Evolutionary conservation across 2,113 vertebrate species (phyloP).

Genomic region (Melospiza melodia): DNA sequence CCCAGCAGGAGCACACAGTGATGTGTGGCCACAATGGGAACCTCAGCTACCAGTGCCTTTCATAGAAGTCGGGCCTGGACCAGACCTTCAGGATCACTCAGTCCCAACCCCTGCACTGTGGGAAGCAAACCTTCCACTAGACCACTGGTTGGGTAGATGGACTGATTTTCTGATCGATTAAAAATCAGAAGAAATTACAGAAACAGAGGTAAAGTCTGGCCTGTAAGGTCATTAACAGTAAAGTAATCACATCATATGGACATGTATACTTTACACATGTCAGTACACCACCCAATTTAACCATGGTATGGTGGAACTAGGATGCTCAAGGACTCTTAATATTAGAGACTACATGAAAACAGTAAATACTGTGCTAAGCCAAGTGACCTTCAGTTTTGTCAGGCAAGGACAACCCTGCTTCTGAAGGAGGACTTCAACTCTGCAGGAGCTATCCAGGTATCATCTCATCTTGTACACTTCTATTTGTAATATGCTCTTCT

Average conservation of each 20-base stretch:
- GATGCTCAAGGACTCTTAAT: neutral
- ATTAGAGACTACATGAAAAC: neutral
- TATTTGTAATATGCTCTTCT: neutral
- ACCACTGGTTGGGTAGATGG: neutral
- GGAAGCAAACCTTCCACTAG: neutral
- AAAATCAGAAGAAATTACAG: neutral
- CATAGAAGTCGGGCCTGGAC: fast-evolving
- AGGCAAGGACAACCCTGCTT: neutral
- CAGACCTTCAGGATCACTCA: neutral
- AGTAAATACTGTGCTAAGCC: neutral
- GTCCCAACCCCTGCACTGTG: too few relatives aligned
- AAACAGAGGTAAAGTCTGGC: neutral
- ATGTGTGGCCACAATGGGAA: neutral
- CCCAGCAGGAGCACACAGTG: neutral
- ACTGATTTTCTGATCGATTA: neutral
- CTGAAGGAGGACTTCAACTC: neutral
- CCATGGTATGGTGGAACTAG: neutral
- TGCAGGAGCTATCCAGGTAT: neutral
- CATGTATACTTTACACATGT: neutral
- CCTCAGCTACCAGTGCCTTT: neutral
- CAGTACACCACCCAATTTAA: neutral
- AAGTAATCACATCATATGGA: neutral
- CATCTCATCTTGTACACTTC: neutral
- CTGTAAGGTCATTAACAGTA: neutral
- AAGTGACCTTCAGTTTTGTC: neutral